Evolutionary conservation across 1,140 invertebrate species (phyloP), one percentile per base, ranked within the genome.

Genomic region (Sitobion miscanthi): DNA sequence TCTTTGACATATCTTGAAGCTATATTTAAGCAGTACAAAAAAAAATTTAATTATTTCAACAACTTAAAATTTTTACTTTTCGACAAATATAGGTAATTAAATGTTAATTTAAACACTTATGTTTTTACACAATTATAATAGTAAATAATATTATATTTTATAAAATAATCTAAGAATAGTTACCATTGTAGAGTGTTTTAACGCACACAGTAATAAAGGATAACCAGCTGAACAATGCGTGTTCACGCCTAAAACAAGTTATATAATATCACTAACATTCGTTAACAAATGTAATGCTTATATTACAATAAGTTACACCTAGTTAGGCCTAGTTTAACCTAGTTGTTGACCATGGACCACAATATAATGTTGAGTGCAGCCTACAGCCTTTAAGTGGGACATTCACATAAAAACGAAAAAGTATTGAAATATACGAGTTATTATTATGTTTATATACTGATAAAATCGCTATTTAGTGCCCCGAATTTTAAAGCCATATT

Each of bases 141-240:
- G 20, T 23, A 54, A 54, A 54, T 54, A 21, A 54, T 21, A 7
- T 54, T 21, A 7, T 54, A 52, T 52, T 52, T 23, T 54, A 54
- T 54, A 23, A 54, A 54, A 54, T 54, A 54, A 54, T 54, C 52
- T n/a, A 17, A 77, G 30, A 35, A 77, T n/a, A 38, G 23, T 89
- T 57, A 89, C 88, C 88, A 89, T 89, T 52, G 17, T 35, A n/a
- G 88, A 89, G 35, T 89, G 47, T 89, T 89, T 52, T 54, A 89
- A 52, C 14, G 49, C n/a, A 52, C 88, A 89, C 14, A 35, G n/a
- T 1, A n/a, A 17, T 52, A 89, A 52, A 20, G 20, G 45, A 89
- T n/a, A 89, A 52, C 88, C 88, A 38, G 88, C 88, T 21, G 45
- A 35, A 54, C 88, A 89, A 89, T 52, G 49, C 17, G 88, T 89